A percentile compares a stretch with the other conserved stretches of the same genome.
These are phyloP conservation scores for Notoglanidium macrostoma DNA, from an alignment of 2,797 vertebrate species.

Conservation along the genomic window DNA sequence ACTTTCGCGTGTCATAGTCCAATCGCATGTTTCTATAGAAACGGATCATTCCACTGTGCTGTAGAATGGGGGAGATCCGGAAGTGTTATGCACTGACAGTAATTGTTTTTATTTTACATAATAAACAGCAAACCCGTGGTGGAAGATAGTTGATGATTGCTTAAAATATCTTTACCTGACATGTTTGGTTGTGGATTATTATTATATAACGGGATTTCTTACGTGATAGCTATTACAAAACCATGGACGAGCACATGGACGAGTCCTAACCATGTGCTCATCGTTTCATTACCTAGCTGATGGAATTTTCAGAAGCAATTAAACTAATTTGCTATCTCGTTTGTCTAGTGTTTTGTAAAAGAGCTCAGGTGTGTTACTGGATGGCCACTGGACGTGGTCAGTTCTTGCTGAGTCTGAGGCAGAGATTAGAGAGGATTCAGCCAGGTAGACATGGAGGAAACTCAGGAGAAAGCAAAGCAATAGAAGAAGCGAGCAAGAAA, in stretches of 20 bases:
- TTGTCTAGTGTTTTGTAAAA: neutral
- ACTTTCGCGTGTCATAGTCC: too few relatives aligned
- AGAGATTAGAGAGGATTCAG: constrained; percentile 6
- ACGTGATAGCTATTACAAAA: too few relatives aligned
- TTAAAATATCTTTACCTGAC: neutral
- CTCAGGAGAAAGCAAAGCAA: neutral
- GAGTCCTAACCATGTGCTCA: neutral
- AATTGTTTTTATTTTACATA: neutral
- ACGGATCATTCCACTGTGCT: neutral
- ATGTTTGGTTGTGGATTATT: too few relatives aligned
- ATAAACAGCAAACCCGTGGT: neutral
- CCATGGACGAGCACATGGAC: neutral
- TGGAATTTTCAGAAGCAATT: neutral
- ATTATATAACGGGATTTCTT: neutral
- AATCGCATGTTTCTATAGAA: neutral
- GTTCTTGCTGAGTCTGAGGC: constrained; percentile 33
- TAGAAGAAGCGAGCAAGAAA: neutral
- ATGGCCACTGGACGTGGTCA: constrained; percentile 61
- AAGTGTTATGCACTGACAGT: neutral
- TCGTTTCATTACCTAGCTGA: neutral
- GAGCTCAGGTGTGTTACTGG: neutral
- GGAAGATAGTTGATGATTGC: rapidly evolving
- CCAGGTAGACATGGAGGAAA: neutral
- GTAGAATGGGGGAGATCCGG: neutral
- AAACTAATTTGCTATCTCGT: neutral